These are phyloP conservation scores for Murina feae DNA, from an alignment of 2,113 vertebrate species.

Conservation along the genomic window DNA sequence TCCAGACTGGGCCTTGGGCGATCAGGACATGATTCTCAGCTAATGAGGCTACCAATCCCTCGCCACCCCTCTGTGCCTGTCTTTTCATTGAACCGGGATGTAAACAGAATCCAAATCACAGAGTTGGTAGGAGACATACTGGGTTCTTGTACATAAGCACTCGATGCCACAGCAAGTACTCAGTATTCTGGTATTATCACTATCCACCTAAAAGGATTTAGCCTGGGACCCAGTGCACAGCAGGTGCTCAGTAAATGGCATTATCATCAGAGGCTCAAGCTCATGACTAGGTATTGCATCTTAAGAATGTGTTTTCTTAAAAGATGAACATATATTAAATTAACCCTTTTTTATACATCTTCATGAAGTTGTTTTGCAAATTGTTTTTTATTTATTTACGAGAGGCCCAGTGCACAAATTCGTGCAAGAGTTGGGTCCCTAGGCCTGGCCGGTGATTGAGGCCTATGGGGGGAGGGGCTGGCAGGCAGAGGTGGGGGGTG, in stretches of 20 bases:
- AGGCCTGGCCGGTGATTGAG: no score
- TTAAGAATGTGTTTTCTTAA: background rate
- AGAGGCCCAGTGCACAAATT: no score
- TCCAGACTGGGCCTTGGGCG: background rate
- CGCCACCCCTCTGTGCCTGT: fast-evolving
- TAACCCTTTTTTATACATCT: background rate
- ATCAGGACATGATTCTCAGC: background rate
- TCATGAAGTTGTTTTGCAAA: background rate
- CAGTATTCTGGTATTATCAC: background rate
- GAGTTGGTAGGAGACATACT: background rate
- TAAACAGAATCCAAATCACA: background rate
- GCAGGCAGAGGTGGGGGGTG: no score
- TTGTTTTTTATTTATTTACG: background rate
- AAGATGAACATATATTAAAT: background rate
- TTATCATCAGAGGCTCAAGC: background rate
- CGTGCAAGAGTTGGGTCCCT: no score
- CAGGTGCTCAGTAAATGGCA: background rate
- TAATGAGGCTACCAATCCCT: background rate
- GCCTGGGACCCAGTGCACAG: background rate
- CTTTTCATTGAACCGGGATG: background rate
- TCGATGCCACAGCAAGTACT: background rate
- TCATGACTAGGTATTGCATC: background rate
- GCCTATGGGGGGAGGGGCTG: no score
- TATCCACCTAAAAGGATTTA: background rate
- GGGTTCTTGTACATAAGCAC: background rate